Evolutionary conservation across 1,140 invertebrate species (phyloP).

Genomic region (Leptinotarsa texana): DNA sequence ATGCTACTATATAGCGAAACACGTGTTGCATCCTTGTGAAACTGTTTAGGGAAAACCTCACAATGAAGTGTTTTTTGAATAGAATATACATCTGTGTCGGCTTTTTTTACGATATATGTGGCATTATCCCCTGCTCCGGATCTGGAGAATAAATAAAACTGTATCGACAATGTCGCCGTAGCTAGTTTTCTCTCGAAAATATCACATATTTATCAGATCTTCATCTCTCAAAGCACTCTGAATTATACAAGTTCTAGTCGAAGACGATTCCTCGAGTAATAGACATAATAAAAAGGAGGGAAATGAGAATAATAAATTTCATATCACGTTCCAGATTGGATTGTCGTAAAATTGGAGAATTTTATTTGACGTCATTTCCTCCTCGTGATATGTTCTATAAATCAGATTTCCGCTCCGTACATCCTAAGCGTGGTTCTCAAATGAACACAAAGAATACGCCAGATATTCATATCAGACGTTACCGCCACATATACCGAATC

Average conservation of each 20-base stretch:
- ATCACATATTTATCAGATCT: no score
- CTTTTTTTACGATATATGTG: no score
- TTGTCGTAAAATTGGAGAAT: conserved; percentile 24
- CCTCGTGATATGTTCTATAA: conserved; percentile 7
- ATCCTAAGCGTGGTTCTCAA: conserved; percentile 12
- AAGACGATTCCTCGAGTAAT: neutral
- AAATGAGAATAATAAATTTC: conserved; percentile 25
- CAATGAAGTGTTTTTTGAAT: no score
- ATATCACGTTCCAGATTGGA: conserved; percentile 22
- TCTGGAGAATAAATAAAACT: no score
- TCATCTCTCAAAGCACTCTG: neutral
- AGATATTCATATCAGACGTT: neutral
- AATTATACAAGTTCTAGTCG: neutral
- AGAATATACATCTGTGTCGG: no score
- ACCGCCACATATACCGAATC: neutral
- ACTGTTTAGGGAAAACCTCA: no score
- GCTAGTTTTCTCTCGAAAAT: no score
- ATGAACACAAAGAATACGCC: conserved; percentile 10
- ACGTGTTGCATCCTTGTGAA: no score
- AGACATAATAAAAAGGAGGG: conserved; percentile 13
- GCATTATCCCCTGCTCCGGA: no score
- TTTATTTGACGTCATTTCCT: conserved; percentile 21
- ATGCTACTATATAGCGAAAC: no score
- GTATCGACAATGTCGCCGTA: no score
- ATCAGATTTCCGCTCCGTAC: conserved; percentile 15